A percentile compares a stretch with the other conserved stretches of the same genome.
phyloP scores from a whole-genome alignment of 2,888 invertebrate genomes.

The Stenodera caucasica region DNA sequence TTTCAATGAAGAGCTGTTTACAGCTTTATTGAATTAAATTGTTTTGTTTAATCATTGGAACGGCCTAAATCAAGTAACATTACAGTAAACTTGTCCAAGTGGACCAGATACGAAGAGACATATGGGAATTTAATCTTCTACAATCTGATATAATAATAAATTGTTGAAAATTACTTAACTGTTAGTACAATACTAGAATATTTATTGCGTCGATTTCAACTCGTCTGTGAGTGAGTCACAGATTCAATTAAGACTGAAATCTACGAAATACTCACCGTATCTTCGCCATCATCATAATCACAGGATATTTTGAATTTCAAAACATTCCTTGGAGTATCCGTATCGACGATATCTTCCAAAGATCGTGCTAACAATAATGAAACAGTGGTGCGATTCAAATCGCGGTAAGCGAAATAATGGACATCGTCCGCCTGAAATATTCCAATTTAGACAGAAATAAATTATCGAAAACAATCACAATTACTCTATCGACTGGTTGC shows the following conservation, averaged over 20 bases:
- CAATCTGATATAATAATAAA: no score
- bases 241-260: constrained; percentile 7
- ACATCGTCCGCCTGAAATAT: constrained; percentile 66
- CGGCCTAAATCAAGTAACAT: background rate
- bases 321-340: constrained; percentile 77
- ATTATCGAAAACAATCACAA: background rate
- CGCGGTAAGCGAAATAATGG: constrained; percentile 71
- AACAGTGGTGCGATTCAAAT: constrained; percentile 76
- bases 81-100: background rate
- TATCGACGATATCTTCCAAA: constrained; percentile 79
- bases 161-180: no score
- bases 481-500: constrained; percentile 69
- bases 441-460: no score
- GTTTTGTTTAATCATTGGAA: background rate
- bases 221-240: background rate
- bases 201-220: no score
- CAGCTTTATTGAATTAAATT: background rate
- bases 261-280: constrained; percentile 60
- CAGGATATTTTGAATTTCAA: constrained; percentile 81
- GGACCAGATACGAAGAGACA: no score
- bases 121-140: no score
- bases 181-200: no score
- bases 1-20: background rate
- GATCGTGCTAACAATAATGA: constrained; percentile 75
- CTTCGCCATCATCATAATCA: constrained; percentile 68